Evolutionary conservation across 2,113 vertebrate species (phyloP).

Genomic region (Hydrolagus affinis): DNA sequence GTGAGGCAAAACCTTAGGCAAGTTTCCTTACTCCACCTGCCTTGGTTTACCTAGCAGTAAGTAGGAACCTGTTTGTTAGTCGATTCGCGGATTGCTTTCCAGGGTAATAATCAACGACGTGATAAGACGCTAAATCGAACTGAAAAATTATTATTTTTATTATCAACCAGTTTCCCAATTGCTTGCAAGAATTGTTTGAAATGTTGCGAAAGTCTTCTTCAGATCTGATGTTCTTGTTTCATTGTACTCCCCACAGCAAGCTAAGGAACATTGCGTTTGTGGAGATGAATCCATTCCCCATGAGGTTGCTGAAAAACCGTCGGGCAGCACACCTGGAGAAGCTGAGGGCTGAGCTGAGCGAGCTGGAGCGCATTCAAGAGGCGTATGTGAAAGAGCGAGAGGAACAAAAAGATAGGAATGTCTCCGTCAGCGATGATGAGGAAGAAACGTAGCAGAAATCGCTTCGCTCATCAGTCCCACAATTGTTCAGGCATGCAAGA

Average conservation of each 20-base stretch:
- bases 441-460: constrained; percentile 52
- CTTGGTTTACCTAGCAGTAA: too few relatives aligned
- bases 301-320: constrained; percentile 66
- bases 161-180: too few relatives aligned
- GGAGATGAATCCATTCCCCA: constrained; percentile 84
- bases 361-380: constrained; percentile 70
- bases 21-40: too few relatives aligned
- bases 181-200: too few relatives aligned
- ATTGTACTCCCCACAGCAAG: constrained; percentile 55
- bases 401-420: constrained; percentile 46
- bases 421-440: constrained; percentile 69
- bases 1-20: too few relatives aligned
- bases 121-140: too few relatives aligned
- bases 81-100: too few relatives aligned
- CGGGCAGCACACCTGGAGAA: constrained; percentile 64
- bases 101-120: too few relatives aligned
- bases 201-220: too few relatives aligned
- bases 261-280: constrained; percentile 76
- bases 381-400: constrained; percentile 57
- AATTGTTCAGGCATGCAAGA: not conserved
- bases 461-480: not conserved
- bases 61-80: too few relatives aligned
- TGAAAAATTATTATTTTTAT: too few relatives aligned
- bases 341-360: constrained; percentile 65
- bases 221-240: too few relatives aligned